Base-by-base conservation (phyloP, 1,140 invertebrate genomes). In the Leptinotarsa texana region DNA sequence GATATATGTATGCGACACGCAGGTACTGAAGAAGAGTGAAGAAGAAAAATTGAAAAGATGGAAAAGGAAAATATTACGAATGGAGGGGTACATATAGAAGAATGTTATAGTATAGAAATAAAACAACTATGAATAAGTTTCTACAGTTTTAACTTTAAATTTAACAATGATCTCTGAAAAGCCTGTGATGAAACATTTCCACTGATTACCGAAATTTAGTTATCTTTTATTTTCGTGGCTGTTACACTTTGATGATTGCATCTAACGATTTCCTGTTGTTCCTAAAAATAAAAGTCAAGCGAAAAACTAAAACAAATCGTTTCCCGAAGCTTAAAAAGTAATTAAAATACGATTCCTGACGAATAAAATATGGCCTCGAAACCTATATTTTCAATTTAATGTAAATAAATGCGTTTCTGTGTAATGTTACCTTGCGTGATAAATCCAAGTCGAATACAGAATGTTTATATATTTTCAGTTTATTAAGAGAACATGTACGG, bases 401-500 rank as follows among this genome's bases (percentile, higher is more conserved):
- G 27, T 65, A 65, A 22, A 65, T 65, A 65, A 65, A 65, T 65
- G 63, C 63, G 21, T 65, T 22, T 65, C 21, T 65, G 63, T 22
- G 63, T 65, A 65, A 65, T 33, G 63, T 65, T 65, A 65, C 63
- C 63, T 27, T 65, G 11, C 63, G 63, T 33, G 21, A 24, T 65
- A 65, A 65, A 65, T 65, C 63, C 21, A 15, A 33, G 17, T 65
- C 63, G 27, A 65, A 65, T 24, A 13, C 21, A 65, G 63, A 21
- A 65, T 65, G 63, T 65, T 65, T 65, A 18, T 57, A 65, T 65
- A 65, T 65, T 65, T 65, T 22, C 17, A 65, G 63, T 65, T 65
- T 65, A 65, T 65, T 65, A 65, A 65, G 63, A 22, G 63, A 65
- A 65, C 63, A 65, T 65, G 63, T 65, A 65, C 63, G 63, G 63